Evolutionary conservation across 1,140 invertebrate genomes (phyloP).

Genomic region (Atta colombica): DNA sequence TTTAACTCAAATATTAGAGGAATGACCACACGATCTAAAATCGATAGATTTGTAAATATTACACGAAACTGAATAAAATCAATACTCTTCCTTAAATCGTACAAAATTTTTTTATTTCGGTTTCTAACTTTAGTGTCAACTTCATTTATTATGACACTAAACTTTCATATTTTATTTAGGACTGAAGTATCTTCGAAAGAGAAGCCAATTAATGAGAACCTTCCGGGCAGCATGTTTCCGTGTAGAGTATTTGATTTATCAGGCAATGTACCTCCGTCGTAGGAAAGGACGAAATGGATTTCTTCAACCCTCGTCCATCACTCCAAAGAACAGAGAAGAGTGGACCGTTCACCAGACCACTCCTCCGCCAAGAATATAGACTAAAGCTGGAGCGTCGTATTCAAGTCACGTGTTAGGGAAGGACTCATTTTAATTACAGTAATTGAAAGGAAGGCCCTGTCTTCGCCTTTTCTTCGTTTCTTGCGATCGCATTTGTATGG

Average conservation of each 20-base stretch:
- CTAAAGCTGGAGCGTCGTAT: constrained; percentile 9
- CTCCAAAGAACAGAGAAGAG: constrained; percentile 40
- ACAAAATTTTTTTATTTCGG: neutral
- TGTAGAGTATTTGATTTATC: constrained; percentile 57
- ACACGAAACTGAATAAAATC: neutral
- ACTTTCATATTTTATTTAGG: neutral
- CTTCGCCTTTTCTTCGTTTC: neutral
- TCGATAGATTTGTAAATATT: neutral
- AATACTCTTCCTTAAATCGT: neutral
- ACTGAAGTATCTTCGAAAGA: neutral
- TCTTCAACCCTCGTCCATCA: constrained; percentile 54
- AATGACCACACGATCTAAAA: neutral
- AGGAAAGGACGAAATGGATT: constrained; percentile 35
- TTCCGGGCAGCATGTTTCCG: neutral
- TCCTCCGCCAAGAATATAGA: constrained; percentile 25
- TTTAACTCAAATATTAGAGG: neutral
- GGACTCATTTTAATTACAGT: constrained; percentile 51
- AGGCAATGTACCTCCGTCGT: constrained; percentile 22
- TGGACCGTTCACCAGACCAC: constrained; percentile 10
- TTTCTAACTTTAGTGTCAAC: neutral
- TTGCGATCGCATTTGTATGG: neutral
- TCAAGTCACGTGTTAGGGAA: constrained; percentile 39
- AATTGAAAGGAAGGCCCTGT: constrained; percentile 42
- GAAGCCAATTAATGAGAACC: constrained; percentile 32
- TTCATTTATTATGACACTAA: neutral